These are phyloP conservation scores for Stegophylla sp. DNA, from an alignment of 2,888 invertebrate genomes.

Conservation along the genomic window DNA sequence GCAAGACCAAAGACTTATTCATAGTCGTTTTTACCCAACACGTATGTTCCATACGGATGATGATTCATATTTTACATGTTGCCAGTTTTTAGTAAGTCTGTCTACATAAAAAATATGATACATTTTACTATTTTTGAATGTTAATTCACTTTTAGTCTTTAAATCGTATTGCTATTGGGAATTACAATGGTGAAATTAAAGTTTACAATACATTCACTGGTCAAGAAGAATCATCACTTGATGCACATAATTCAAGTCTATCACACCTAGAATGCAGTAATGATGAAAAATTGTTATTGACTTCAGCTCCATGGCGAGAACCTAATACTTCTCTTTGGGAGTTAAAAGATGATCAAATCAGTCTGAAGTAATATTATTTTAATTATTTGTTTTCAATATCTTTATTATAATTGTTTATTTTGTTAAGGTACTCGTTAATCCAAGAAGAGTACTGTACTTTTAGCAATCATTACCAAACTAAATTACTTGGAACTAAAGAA, in stretches of 20 bases:
- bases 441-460: constrained; percentile 92
- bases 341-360: constrained; percentile 70
- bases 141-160: constrained; percentile 64
- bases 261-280: constrained; percentile 79
- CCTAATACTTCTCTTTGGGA: constrained; percentile 84
- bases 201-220: constrained; percentile 72
- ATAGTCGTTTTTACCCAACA: constrained; percentile 80
- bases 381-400: constrained; percentile 38
- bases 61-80: constrained; percentile 78
- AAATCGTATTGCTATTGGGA: constrained; percentile 81
- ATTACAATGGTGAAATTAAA: constrained; percentile 88
- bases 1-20: constrained; percentile 81
- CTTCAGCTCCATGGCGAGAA: constrained; percentile 84
- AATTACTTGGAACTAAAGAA: constrained; percentile 86
- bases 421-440: constrained; percentile 74
- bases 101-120: too few relatives aligned
- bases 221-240: constrained; percentile 77
- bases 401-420: constrained; percentile 31
- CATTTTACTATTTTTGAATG: too few relatives aligned
- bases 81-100: constrained; percentile 70
- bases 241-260: constrained; percentile 87
- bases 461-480: constrained; percentile 83
- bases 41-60: constrained; percentile 76
- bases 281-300: constrained; percentile 81
- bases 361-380: constrained; percentile 69